Conservation (phyloP, 2,888 invertebrate genomes). For the Byasa hedistus region DNA sequence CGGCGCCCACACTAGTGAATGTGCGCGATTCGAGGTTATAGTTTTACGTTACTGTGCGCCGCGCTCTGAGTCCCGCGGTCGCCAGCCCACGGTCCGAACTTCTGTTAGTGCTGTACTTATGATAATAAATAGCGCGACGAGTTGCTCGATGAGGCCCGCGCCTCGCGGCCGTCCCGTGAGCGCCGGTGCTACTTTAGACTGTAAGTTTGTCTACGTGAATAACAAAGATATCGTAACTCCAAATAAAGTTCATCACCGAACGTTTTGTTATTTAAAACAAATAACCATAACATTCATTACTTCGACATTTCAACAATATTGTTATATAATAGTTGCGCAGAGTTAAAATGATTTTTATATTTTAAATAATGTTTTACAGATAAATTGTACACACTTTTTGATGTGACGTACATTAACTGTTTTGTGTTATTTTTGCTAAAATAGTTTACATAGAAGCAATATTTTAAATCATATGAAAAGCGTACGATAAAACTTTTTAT, state of each 20-base stretch:
- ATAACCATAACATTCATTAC: too few relatives aligned
- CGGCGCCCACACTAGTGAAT: slow-evolving; percentile 71
- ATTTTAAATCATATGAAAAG: slow-evolving; percentile 21
- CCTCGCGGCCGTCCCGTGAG: slow-evolving; percentile 52
- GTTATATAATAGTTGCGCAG: slow-evolving; percentile 37
- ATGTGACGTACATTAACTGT: slow-evolving; percentile 51
- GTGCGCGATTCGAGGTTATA: slow-evolving; percentile 77
- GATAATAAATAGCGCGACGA: slow-evolving; percentile 74
- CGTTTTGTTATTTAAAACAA: too few relatives aligned
- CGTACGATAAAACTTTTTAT: slow-evolving; percentile 29
- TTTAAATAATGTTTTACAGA: slow-evolving; percentile 65
- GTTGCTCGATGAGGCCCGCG: slow-evolving; percentile 60
- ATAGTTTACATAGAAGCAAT: slow-evolving; percentile 51
- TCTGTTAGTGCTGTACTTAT: slow-evolving; percentile 77
- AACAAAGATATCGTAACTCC: slow-evolving; percentile 72
- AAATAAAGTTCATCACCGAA: slow-evolving; percentile 42
- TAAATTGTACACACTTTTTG: slow-evolving; percentile 46
- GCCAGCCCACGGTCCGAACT: slow-evolving; percentile 68
- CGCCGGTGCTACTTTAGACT: slow-evolving; percentile 58
- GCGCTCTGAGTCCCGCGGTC: slow-evolving; percentile 66
- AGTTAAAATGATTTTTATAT: slow-evolving; percentile 57
- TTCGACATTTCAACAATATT: too few relatives aligned
- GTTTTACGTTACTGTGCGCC: slow-evolving; percentile 77
- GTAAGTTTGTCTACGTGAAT: slow-evolving; percentile 73
- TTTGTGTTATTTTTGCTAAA: slow-evolving; percentile 62